Percentiles rank a stretch among this genome's conserved stretches.
Conservation (phyloP, 2,797 vertebrate species). For the Acrossocheilus fasciatus region DNA sequence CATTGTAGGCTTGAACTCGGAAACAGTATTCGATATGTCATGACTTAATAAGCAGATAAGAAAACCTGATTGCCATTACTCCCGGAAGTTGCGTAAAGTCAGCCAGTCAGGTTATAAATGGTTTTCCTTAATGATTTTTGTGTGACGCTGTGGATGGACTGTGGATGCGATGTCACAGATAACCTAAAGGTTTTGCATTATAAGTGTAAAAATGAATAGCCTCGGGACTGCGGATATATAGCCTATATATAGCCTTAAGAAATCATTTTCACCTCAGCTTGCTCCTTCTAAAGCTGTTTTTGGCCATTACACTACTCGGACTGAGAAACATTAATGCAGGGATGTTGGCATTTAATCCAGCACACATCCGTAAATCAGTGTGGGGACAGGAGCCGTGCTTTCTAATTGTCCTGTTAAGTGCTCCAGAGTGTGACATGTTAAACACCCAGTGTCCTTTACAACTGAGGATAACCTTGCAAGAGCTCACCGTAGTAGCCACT, state of each 20-base stretch:
- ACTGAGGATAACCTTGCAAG: slow-evolving; percentile 59
- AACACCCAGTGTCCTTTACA: slow-evolving; percentile 58
- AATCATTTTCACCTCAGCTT: slow-evolving; percentile 47
- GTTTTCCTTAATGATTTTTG: not conserved
- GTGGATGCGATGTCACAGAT: not conserved
- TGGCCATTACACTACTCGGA: slow-evolving; percentile 43
- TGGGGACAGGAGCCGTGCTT: slow-evolving; percentile 55
- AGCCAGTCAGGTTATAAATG: not conserved
- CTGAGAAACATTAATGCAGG: slow-evolving; percentile 48
- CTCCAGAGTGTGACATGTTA: slow-evolving; percentile 55
- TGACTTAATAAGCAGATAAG: not conserved
- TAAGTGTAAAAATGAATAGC: not conserved
- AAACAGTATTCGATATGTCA: not conserved
- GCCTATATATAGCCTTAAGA: slow-evolving; percentile 24
- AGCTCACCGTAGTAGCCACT: slow-evolving; percentile 29
- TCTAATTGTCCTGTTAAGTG: slow-evolving; percentile 62
- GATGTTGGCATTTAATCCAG: slow-evolving; percentile 58
- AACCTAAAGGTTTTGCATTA: slow-evolving; percentile 5
- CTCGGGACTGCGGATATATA: not conserved
- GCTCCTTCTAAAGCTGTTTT: slow-evolving; percentile 39
- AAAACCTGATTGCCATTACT: not conserved
- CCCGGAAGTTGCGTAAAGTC: not conserved
- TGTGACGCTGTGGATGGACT: not conserved
- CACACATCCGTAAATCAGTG: slow-evolving; percentile 58
- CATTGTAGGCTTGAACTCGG: not conserved